A percentile compares a stretch with the other conserved stretches of the same genome.
Conservation (phyloP, 2,113 vertebrate genomes). For the Phainopepla nitens region DNA sequence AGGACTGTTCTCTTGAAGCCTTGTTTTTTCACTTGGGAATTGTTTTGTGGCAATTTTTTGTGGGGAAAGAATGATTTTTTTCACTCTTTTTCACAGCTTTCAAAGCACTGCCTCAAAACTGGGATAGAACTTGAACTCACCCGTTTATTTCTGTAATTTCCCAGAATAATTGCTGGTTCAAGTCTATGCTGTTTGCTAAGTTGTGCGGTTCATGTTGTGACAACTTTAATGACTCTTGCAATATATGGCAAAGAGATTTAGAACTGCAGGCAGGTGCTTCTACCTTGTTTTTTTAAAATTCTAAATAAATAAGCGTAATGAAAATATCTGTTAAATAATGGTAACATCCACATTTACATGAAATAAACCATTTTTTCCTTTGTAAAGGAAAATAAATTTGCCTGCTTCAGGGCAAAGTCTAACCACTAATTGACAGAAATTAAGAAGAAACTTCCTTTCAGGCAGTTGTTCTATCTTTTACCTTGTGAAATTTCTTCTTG, state of each 20-base stretch:
- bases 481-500: not conserved
- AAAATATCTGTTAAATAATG: not conserved
- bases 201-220: not conserved
- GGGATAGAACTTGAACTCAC: not conserved
- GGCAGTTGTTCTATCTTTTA: not conserved
- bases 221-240: not conserved
- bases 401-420: not conserved
- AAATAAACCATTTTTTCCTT: not conserved
- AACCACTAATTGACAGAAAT: not conserved
- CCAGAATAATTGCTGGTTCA: not conserved
- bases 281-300: not conserved
- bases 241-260: not conserved
- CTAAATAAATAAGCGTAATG: not conserved
- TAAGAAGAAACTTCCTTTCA: not conserved
- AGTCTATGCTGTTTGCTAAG: not conserved
- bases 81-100: not conserved
- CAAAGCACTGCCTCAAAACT: not conserved
- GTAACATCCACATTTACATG: not conserved
- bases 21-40: not conserved
- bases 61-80: not conserved
- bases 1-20: not conserved
- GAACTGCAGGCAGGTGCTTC: not conserved
- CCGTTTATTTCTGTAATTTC: not conserved
- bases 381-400: not conserved
- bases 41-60: not conserved